Base-by-base conservation (phyloP, 2,888 invertebrate species). In the Drosophila borealis region DNA sequence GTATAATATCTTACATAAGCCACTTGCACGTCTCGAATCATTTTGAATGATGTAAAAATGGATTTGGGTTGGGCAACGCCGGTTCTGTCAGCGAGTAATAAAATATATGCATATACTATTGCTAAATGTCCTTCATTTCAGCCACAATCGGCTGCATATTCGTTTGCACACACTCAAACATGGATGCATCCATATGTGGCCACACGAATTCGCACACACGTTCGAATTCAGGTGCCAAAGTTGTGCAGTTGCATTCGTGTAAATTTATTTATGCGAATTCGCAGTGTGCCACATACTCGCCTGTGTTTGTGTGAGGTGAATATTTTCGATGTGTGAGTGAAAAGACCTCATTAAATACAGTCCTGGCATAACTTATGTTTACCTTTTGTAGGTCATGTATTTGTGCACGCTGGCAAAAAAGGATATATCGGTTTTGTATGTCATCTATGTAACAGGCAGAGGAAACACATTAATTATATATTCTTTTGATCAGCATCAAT, bases 181-280 rank as follows among this genome's bases (percentile, higher is more conserved):
- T 11, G 19, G n/a, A 14, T 34, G 53, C 41, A 53, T 17, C n/a
- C 55, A 51, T 54, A 56, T n/a, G 8, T 25, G 8, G 1, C 8
- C 25, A 25, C 25, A 46, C 39, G 65, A 44, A 50, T 53, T 34
- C 48, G 46, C 56, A 66, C 63, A 62, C 60, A 57, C 53, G 74
- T 82, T 73, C 68, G 65, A 78, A 78, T 86, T 55, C 39, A 78
- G 82, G 85, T 85, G 67, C 67, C 74, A 70, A 81, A 82, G 70
- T 78, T 73, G 73, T 80, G 70, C 74, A 64, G 72, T 56, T 81
- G 70, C 65, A 69, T 68, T 80, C 78, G 78, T 80, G 80, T 64
- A 85, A 82, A 85, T 85, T 84, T 81, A 84, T 81, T 81, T 78
- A 83, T 80, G 70, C 68, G 77, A 70, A 69, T 79, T 79, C 70